A percentile compares a stretch with the other conserved stretches of the same genome.
These are phyloP conservation scores for Dinoponera quadriceps DNA, from an alignment of 1,140 invertebrate genomes.

Conservation along the genomic window DNA sequence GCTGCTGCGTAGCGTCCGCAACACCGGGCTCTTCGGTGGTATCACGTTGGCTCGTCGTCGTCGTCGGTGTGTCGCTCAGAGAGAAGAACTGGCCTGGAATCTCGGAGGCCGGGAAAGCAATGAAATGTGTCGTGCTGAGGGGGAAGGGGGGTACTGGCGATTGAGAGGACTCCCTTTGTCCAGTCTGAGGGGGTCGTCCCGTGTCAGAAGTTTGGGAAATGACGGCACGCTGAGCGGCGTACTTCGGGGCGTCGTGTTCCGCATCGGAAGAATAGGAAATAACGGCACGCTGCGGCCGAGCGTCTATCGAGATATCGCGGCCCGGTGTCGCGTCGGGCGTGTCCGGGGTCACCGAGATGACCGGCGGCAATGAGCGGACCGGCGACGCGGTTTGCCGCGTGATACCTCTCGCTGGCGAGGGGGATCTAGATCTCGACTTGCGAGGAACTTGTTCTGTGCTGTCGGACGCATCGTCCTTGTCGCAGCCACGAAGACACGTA, in stretches of 20 bases:
- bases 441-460: conserved; percentile 19
- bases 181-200: conserved; percentile 38
- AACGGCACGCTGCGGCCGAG: conserved; percentile 78
- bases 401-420: conserved; percentile 69
- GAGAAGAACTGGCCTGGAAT: conserved; percentile 78
- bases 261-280: conserved; percentile 76
- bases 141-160: conserved; percentile 63
- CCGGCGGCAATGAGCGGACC: conserved; percentile 82
- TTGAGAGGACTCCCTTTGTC: conserved; percentile 67
- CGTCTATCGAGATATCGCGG: conserved; percentile 57
- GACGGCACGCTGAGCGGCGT: conserved; percentile 75
- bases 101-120: conserved; percentile 78
- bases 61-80: conserved; percentile 55
- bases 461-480: conserved; percentile 26
- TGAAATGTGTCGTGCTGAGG: conserved; percentile 64
- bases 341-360: conserved; percentile 83
- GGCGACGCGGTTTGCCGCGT: conserved; percentile 81
- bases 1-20: conserved; percentile 88
- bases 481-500: conserved; percentile 33
- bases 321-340: conserved; percentile 53
- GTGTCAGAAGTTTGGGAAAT: conserved; percentile 75
- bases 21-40: conserved; percentile 74
- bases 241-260: conserved; percentile 34
- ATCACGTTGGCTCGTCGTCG: conserved; percentile 21
- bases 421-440: conserved; percentile 75